Percentiles rank a stretch among this genome's conserved stretches.
Evolutionary conservation across 2,888 invertebrate genomes (phyloP).

Genomic region (Elysia crispata): DNA sequence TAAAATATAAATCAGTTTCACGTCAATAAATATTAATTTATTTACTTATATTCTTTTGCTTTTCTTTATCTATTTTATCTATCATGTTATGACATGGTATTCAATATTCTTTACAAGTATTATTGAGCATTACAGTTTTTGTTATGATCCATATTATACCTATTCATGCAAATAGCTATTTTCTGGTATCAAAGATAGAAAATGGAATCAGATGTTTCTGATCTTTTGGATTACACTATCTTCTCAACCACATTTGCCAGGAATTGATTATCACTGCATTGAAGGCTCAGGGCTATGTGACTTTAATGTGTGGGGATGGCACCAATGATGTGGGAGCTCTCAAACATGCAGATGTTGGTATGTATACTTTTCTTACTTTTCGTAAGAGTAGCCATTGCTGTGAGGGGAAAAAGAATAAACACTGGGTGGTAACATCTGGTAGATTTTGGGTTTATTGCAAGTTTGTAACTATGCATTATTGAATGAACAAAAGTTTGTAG

Average conservation of each 20-base stretch:
- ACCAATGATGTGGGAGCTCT: conserved; percentile 98
- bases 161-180: too few relatives aligned
- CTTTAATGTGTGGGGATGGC: conserved; percentile 99
- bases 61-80: too few relatives aligned
- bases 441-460: background rate
- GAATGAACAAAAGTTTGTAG: background rate
- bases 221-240: too few relatives aligned
- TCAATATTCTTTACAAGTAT: too few relatives aligned
- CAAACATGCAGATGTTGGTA: conserved; percentile 94
- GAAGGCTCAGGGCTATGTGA: conserved; percentile 89
- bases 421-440: background rate
- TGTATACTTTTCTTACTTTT: conserved; percentile 46
- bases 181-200: too few relatives aligned
- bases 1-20: too few relatives aligned
- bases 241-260: conserved; percentile 60
- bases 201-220: too few relatives aligned
- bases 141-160: too few relatives aligned
- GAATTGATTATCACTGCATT: conserved; percentile 94
- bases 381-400: background rate
- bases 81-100: too few relatives aligned
- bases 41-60: too few relatives aligned
- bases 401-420: background rate
- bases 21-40: too few relatives aligned
- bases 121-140: too few relatives aligned
- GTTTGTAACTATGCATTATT: background rate